Evolutionary conservation across 1,140 invertebrate species (phyloP), one percentile per base, ranked within the genome.

Genomic region (Anagrus nilaparvatae): DNA sequence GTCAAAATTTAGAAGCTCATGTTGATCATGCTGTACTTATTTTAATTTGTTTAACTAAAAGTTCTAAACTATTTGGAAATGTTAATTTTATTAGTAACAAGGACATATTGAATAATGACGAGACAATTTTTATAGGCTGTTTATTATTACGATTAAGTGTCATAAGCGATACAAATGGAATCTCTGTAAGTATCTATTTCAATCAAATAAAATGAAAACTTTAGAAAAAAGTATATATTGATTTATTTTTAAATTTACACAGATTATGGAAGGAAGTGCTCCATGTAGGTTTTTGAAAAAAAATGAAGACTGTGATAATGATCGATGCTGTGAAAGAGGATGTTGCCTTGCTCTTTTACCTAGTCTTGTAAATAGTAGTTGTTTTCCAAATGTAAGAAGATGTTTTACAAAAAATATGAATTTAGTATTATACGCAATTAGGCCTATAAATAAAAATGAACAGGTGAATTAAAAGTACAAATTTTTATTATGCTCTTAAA

Each of bases 21-120:
- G 19, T 19, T 17, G 18, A 24, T 30, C 13, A 23, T 19, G 6
- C 32, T 35, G 33, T 25, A 10, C 10, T 35, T 1, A 40, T 20
- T 36, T 46, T 46, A 30, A 41, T 46, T 25, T 17, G 18, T 17
- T 25, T 46, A 46, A 10, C 20, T 16, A 40, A 46, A 31, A 12
- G 7, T 7, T 30, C 38, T 18, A 13, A 4, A 5, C 10, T 46
- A 13, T 46, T 46, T 36, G 19, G 32, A 30, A 35, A 36, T 25
- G 6, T 18, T 6, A 29, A 40, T 19, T 46, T 40, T 34, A 28
- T 18, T 1, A 25, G 3, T 20, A 37, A 27, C 12, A 20, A 36
- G 14, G 32, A 46, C 19, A 13, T 46, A 13, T 7, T 30, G 19
- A 17, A 1, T 13, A 46, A 46, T 20, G 17, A 46, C 19, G 44